Evolutionary conservation across 1,140 invertebrate species (phyloP), one percentile per base, ranked within the genome.

Genomic region (Monochamus saltuarius): DNA sequence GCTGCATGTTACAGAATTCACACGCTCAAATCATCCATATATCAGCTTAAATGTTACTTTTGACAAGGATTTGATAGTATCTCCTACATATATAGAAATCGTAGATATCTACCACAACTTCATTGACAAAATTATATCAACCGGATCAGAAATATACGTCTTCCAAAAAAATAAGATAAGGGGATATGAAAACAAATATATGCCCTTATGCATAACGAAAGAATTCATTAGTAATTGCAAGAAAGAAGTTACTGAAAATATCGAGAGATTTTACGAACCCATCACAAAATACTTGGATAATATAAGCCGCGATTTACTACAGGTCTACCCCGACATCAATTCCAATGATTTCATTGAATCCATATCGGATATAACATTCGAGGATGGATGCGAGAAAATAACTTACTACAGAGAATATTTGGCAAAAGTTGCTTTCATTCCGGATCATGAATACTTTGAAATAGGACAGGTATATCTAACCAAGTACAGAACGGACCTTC

Each of bases 301-400:
- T 14, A 39, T 72, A 4, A 57, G 60, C 11, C 14, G 53, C 1
- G 52, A 65, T 29, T 61, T 70, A 52, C 34, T 35, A 1, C 56
- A 52, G n/a, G 53, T 69, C 34, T 69, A 69, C 16, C 6, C 16
- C 6, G 63, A 67, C 38, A 59, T 69, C 19, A 61, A 47, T 17
- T 65, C 58, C 14, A 38, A 54, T 35, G 42, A 37, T 37, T 52
- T 59, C 29, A 29, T 46, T 14, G 61, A 53, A 42, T 19, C 10
- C 36, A 52, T 59, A 38, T 47, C 54, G 3, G 66, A 70, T 52
- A 56, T 70, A n/a, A 49, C 58, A 17, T 70, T 70, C 52, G 61
- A 66, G 29, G 61, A 65, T 22, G 67, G 70, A 1, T 71, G 67
- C 47, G 50, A 59, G 8, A 63, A 61, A 61, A 68, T 70, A n/a